Conservation (phyloP, 2,113 vertebrate species). For the Harpagus bidentatus region DNA sequence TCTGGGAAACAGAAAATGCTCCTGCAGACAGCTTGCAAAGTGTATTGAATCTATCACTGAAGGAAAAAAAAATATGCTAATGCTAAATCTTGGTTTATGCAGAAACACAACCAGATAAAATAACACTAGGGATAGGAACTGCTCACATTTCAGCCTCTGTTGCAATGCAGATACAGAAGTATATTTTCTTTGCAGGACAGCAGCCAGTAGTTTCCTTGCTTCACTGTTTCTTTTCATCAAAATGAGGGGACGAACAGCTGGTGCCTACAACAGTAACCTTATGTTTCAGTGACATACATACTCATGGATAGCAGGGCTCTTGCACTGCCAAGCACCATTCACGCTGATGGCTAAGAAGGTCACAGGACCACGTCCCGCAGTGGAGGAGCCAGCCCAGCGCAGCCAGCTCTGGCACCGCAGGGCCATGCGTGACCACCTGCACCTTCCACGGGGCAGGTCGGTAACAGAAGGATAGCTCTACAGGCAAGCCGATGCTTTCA, state of each 20-base stretch:
- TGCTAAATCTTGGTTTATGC: neutral
- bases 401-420: neutral
- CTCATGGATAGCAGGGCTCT: neutral
- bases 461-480: neutral
- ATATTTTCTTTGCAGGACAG: neutral
- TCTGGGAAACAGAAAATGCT: neutral
- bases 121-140: neutral
- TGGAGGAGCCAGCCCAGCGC: neutral
- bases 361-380: no score
- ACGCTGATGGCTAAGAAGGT: neutral
- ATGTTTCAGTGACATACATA: neutral
- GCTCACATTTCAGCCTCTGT: neutral
- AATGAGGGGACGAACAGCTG: neutral
- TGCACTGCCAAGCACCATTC: neutral
- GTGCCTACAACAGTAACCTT: neutral
- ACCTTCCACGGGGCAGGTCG: neutral
- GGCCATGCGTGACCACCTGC: neutral
- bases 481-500: neutral
- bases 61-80: neutral
- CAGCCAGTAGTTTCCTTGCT: neutral
- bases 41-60: neutral
- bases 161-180: neutral
- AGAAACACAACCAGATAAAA: neutral
- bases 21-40: neutral
- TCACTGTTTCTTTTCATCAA: neutral